Evolutionary conservation across 2,113 vertebrate genomes (phyloP).

Genomic region (Sinosuthora webbiana): DNA sequence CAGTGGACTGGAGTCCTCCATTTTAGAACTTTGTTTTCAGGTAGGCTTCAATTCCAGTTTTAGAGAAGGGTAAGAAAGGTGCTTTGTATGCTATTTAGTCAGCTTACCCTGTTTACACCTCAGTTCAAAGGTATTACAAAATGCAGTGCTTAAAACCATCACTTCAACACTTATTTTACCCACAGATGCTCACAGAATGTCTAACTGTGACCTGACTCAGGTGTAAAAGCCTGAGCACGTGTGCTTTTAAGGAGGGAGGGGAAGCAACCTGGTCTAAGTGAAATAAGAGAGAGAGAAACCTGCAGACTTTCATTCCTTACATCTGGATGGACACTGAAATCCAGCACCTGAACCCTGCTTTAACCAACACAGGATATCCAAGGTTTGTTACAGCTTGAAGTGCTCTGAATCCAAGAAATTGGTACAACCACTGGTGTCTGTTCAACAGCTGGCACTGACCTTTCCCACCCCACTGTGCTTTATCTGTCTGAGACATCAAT

Average conservation of each 20-base stretch:
- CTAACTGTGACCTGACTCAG: neutral
- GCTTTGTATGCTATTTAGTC: neutral
- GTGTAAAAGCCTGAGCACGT: accelerated
- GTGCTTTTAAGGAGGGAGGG: neutral
- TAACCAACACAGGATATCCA: neutral
- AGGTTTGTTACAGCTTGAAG: neutral
- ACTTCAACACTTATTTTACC: neutral
- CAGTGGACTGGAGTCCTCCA: neutral
- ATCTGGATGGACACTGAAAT: neutral
- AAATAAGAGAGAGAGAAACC: neutral
- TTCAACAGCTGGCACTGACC: neutral
- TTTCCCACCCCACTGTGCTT: neutral
- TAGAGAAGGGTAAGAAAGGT: neutral
- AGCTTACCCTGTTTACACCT: neutral
- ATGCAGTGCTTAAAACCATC: neutral
- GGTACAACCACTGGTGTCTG: neutral
- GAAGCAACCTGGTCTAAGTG: neutral
- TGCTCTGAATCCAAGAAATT: neutral
- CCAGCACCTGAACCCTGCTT: neutral
- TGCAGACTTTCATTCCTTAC: neutral
- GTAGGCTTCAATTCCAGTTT: neutral
- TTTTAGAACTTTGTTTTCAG: neutral
- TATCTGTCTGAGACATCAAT: neutral
- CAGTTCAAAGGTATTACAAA: neutral
- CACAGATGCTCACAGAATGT: neutral